A percentile compares a stretch with the other conserved stretches of the same genome.
These are phyloP conservation scores for Luidia sarsii DNA, from an alignment of 53 echinoderm and acorn worm species.

Conservation along the genomic window DNA sequence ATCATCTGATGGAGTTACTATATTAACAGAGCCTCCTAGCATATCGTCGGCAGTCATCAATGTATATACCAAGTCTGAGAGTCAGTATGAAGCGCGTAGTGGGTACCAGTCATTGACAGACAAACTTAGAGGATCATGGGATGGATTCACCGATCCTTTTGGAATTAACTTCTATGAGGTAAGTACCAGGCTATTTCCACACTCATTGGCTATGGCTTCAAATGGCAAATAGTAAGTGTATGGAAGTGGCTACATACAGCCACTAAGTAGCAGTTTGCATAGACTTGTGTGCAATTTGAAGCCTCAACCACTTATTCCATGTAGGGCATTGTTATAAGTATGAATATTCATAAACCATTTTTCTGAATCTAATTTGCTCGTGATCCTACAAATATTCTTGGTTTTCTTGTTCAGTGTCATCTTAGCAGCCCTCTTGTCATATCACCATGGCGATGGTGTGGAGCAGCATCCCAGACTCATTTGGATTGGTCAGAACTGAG, in stretches of 20 bases:
- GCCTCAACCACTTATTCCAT: too few relatives aligned
- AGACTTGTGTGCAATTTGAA: too few relatives aligned
- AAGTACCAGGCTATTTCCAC: not conserved
- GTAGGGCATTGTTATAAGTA: not conserved
- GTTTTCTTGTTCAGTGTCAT: constrained; percentile 17
- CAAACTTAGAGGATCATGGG: constrained; percentile 35
- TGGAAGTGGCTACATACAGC: not conserved
- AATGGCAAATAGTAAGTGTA: not conserved
- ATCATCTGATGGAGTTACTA: constrained; percentile 53
- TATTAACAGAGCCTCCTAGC: constrained; percentile 40
- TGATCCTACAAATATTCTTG: too few relatives aligned
- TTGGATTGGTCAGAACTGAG: constrained; percentile 27
- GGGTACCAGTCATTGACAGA: constrained; percentile 40
- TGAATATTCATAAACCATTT: not conserved
- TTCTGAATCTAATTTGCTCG: not conserved
- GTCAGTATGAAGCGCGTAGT: constrained; percentile 3
- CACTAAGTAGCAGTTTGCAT: not conserved
- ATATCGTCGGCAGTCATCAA: constrained; percentile 19
- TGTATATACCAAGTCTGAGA: constrained; percentile 32
- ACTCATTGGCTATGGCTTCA: not conserved
- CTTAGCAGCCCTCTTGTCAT: constrained; percentile 1
- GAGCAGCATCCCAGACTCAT: not conserved
- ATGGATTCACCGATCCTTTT: constrained; percentile 39
- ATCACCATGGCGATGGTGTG: constrained; percentile 23
- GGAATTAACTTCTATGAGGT: constrained; percentile 53